Percentiles rank a stretch among this genome's conserved stretches.
phyloP scores from a whole-genome alignment of 1,140 invertebrate genomes.

The Diplogasteroides magnus region DNA sequence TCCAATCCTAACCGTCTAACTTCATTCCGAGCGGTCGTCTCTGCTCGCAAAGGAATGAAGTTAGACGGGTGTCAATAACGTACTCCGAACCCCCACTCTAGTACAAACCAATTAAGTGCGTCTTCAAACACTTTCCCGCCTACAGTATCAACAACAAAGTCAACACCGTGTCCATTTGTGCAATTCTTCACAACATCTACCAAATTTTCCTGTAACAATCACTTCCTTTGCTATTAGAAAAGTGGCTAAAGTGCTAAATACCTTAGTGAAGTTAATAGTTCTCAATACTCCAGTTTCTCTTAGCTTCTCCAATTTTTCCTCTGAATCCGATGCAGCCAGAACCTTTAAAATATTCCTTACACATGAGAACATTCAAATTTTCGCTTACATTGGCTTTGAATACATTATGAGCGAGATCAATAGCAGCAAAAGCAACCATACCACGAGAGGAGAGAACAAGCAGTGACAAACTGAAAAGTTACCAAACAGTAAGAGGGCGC shows the following conservation, averaged over 20 bases:
- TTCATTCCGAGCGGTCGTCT: no score
- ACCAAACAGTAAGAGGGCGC: conserved; percentile 1
- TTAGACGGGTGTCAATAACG: no score
- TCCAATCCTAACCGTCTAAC: background rate
- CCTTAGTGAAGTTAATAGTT: conserved; percentile 32
- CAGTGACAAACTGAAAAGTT: conserved; percentile 26
- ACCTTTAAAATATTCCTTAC: conserved; percentile 13
- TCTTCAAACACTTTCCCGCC: conserved; percentile 31
- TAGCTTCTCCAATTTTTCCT: conserved; percentile 31
- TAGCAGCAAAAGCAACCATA: conserved; percentile 33
- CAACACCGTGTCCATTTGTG: conserved; percentile 35
- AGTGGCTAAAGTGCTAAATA: background rate
- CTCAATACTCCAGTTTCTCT: conserved; percentile 26
- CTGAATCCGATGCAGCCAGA: conserved; percentile 32
- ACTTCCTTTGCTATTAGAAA: background rate
- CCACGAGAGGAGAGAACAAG: conserved; percentile 28
- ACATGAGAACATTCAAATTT: background rate
- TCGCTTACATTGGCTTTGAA: conserved; percentile 17
- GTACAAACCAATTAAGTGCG: conserved; percentile 33
- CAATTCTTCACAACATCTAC: conserved; percentile 23
- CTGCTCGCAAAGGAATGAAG: no score
- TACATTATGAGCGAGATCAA: conserved; percentile 35
- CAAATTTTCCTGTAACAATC: conserved; percentile 17
- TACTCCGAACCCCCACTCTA: no score
- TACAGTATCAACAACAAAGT: conserved; percentile 37